Conservation (phyloP, 2,113 vertebrate genomes). For the Gambusia affinis region DNA sequence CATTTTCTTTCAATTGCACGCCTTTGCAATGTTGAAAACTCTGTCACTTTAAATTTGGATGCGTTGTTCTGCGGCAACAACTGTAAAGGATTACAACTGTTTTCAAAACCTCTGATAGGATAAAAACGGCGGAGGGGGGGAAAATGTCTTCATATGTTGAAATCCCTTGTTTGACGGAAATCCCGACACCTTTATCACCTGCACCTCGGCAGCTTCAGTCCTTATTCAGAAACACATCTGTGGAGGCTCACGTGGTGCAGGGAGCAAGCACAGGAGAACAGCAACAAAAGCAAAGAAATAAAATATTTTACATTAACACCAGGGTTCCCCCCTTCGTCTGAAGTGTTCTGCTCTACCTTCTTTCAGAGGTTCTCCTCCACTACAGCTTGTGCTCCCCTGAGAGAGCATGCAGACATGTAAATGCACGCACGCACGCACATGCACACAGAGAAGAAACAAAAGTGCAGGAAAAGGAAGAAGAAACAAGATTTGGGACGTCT, state of each 20-base stretch:
- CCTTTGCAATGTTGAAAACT: not conserved
- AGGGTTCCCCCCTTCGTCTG: conserved; percentile 62
- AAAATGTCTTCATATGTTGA: conserved; percentile 4
- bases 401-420: conserved; percentile 50
- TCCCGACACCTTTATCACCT: conserved; percentile 60
- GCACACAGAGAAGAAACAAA: conserved; percentile 44
- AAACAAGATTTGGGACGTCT: conserved; percentile 73
- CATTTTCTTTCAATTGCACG: not conserved
- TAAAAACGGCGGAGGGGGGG: not conserved
- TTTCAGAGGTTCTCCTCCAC: conserved; percentile 48
- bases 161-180: conserved; percentile 49
- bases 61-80: not conserved
- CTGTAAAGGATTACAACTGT: not conserved
- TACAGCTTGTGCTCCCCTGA: conserved; percentile 56
- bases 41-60: not conserved
- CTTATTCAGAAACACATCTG: conserved; percentile 46
- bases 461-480: conserved; percentile 56
- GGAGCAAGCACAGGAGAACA: conserved; percentile 35
- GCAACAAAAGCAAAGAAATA: conserved; percentile 63
- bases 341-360: conserved; percentile 60
- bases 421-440: conserved; percentile 37
- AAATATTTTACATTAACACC: conserved; percentile 74
- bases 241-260: conserved; percentile 47
- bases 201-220: conserved; percentile 36
- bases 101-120: not conserved